Conservation (phyloP, 2,888 invertebrate genomes). For the Parapristionchus giblindavisi region DNA sequence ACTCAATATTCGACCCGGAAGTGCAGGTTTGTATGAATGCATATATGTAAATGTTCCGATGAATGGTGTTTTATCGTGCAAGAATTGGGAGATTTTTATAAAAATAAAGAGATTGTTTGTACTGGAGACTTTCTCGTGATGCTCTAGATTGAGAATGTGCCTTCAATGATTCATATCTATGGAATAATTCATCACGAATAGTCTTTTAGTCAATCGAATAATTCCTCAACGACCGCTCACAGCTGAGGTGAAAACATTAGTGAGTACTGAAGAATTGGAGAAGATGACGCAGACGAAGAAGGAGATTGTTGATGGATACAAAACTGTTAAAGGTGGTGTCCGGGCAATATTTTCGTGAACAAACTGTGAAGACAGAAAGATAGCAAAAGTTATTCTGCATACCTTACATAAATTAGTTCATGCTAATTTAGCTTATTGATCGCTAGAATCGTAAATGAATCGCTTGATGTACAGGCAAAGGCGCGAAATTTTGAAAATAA, state of each 20-base stretch:
- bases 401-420: too few relatives aligned
- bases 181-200: neutral
- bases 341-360: too few relatives aligned
- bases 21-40: slow-evolving; percentile 1
- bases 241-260: slow-evolving; percentile 11
- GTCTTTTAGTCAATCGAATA: slow-evolving; percentile 11
- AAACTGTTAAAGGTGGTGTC: neutral
- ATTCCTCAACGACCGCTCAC: slow-evolving; percentile 36
- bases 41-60: too few relatives aligned
- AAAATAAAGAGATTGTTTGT: too few relatives aligned
- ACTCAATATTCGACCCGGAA: neutral
- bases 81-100: too few relatives aligned
- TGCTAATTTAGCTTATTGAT: too few relatives aligned
- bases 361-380: too few relatives aligned
- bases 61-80: too few relatives aligned
- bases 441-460: too few relatives aligned
- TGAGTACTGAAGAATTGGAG: neutral
- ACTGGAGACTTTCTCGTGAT: neutral
- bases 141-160: neutral
- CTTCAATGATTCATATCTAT: neutral
- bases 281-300: neutral
- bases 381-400: too few relatives aligned
- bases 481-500: too few relatives aligned
- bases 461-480: too few relatives aligned
- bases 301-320: neutral